Evolutionary conservation across 2,888 invertebrate genomes (phyloP), one percentile per base, ranked within the genome.

Genomic region (Eretmocerus hayati): DNA sequence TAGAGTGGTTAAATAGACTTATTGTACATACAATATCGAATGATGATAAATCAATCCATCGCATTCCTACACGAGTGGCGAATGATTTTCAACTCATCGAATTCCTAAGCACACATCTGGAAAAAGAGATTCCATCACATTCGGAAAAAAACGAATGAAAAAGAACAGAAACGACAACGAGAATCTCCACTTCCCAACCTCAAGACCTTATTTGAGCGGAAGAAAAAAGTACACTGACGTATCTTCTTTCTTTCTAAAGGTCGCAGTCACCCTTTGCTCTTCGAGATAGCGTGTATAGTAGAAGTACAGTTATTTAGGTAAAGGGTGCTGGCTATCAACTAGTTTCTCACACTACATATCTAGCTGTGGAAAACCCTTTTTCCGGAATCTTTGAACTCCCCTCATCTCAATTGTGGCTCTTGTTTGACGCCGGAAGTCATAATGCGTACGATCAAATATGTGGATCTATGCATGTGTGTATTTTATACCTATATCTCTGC

Each of bases 311-410:
- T 36, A 15, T 15, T 15, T 41, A 22, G 26, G 5, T 52, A 46
- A 52, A 42, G 46, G 37, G 48, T 48, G 48, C 46, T 26, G 23
- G 41, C 36, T 6, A 40, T 53, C 53, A 50, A 53, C 50, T 53
- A 48, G 50, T 53, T 53, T 53, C 53, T 53, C 50, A 50, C 53
- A 50, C 42, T 48, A 33, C 42, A 9, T n/a, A 15, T 5, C 18
- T 2, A 11, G 31, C 40, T 31, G 44, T 45, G 53, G 53, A 53
- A 53, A 53, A 53, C 53, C 53, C 53, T 50, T 53, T 53, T 53
- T 53, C n/a, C n/a, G n/a, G n/a, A n/a, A n/a, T n/a, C n/a, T n/a
- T n/a, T n/a, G n/a, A n/a, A n/a, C n/a, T n/a, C n/a, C n/a, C n/a
- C n/a, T n/a, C n/a, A n/a, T n/a, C n/a, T n/a, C n/a, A n/a, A n/a